Percentiles rank a stretch among this genome's conserved stretches.
These are phyloP conservation scores for Globodera ellingtonae DNA, from an alignment of 1,140 invertebrate genomes.

Conservation along the genomic window DNA sequence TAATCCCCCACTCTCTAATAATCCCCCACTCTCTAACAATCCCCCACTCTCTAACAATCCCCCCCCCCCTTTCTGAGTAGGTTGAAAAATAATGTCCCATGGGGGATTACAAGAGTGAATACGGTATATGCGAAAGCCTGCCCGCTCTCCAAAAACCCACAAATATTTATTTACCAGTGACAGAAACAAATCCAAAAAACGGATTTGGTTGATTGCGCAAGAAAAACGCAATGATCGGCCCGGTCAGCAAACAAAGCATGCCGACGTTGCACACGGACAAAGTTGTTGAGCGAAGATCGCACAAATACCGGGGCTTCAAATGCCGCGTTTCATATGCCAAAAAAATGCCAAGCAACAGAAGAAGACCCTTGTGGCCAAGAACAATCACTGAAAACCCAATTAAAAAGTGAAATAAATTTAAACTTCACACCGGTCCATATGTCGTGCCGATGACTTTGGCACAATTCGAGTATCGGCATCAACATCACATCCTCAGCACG, in stretches of 20 bases:
- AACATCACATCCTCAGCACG: slow-evolving; percentile 88
- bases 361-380: slow-evolving; percentile 92
- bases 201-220: slow-evolving; percentile 95
- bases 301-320: slow-evolving; percentile 77
- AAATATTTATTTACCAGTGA: slow-evolving; percentile 77
- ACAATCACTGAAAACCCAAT: slow-evolving; percentile 75
- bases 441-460: slow-evolving; percentile 86
- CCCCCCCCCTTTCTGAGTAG: too few species aligned
- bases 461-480: slow-evolving; percentile 89
- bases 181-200: slow-evolving; percentile 89
- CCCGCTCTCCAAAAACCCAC: too few species aligned
- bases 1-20: too few species aligned
- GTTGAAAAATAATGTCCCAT: too few species aligned
- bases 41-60: too few species aligned
- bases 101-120: too few species aligned
- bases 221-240: slow-evolving; percentile 86
- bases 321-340: slow-evolving; percentile 95
- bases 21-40: too few species aligned
- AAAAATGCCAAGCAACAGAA: slow-evolving; percentile 93
- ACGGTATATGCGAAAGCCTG: too few species aligned
- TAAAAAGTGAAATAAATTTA: too few species aligned
- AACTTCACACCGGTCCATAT: slow-evolving; percentile 84
- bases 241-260: slow-evolving; percentile 90
- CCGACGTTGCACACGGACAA: slow-evolving; percentile 99
- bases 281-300: slow-evolving; percentile 95